Base-by-base conservation (phyloP, 2,888 invertebrate species). In the Arctia plantaginis region DNA sequence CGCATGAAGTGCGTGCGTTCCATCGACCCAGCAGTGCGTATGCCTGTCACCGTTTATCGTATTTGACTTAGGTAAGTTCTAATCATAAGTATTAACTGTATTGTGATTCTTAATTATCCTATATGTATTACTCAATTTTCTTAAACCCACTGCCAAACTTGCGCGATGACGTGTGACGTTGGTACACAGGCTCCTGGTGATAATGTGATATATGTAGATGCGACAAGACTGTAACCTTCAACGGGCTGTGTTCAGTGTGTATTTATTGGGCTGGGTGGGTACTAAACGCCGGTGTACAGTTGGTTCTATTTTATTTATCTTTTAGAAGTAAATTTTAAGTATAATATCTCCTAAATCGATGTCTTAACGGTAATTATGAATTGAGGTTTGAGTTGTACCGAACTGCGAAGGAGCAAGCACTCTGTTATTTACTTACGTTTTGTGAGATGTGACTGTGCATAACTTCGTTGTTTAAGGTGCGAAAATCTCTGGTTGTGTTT, bases 81-180 rank as follows among this genome's bases (percentile, higher is more conserved):
- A 93, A 90, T 92, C 79, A 78, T 95, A 95, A 95, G 95, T 95
- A 94, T 93, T 94, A 94, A 93, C 90, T 92, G 91, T 95, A 95
- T 92, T 95, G 95, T 95, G 94, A 95, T 95, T 93, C 90, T 92
- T 93, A 91, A 92, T 91, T 93, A 91, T 92, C 90, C 82, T 92
- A 82, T 84, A 91, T 90, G 89, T 91, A 91, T 88, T 88, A 91
- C 89, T 92, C 90, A 84, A 91, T 88, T 93, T 86, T 90, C 88
- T 87, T 82, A 87, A 89, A 89, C 88, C 89, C 85, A 93, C 91
- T 93, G 94, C 95, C 95, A 93, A 94, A 93, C 86, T 80, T 82
- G 81, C 68, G 85, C 88, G 83, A 86, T 83, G 78, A 82, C 83
- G 74, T 86, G 85, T 86, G 91, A 86, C 84, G 91, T 91, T 92